Evolutionary conservation across 1,140 invertebrate genomes (phyloP).

Genomic region (Anagrus nilaparvatae): DNA sequence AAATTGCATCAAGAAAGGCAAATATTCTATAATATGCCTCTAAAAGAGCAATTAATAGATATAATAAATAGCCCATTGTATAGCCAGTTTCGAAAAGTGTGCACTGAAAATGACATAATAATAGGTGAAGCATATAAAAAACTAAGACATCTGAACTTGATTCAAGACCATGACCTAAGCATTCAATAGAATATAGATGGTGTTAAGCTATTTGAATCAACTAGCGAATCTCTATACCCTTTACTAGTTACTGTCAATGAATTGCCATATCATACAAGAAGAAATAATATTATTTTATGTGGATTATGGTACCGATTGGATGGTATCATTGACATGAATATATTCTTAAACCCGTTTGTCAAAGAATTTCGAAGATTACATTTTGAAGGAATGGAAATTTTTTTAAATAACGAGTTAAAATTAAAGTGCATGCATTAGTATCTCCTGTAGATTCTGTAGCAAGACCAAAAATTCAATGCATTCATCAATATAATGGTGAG

Average conservation of each 20-base stretch:
- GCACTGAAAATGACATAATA: background rate
- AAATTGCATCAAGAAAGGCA: too few relatives aligned
- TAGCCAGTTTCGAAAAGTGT: too few relatives aligned
- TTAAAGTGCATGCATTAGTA: conserved; percentile 13
- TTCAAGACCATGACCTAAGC: background rate
- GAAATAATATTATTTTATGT: conserved; percentile 14
- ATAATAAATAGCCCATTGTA: too few relatives aligned
- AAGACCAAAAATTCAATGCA: conserved; percentile 7
- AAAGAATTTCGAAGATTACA: background rate
- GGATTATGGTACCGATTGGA: conserved; percentile 11
- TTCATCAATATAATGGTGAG: conserved; percentile 13
- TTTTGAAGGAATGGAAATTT: background rate
- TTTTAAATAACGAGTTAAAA: too few relatives aligned
- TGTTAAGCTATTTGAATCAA: background rate
- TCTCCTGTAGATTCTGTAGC: conserved; percentile 11
- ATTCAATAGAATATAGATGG: background rate
- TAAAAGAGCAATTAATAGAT: too few relatives aligned
- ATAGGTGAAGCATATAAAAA: background rate
- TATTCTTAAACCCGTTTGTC: background rate
- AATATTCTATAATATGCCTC: too few relatives aligned
- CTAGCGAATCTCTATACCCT: conserved; percentile 13
- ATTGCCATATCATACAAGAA: conserved; percentile 13
- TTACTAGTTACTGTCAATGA: conserved; percentile 14
- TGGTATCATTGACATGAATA: background rate
- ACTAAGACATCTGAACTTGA: background rate